Conservation (phyloP, 2,888 invertebrate genomes). For the Mamestra brassicae region DNA sequence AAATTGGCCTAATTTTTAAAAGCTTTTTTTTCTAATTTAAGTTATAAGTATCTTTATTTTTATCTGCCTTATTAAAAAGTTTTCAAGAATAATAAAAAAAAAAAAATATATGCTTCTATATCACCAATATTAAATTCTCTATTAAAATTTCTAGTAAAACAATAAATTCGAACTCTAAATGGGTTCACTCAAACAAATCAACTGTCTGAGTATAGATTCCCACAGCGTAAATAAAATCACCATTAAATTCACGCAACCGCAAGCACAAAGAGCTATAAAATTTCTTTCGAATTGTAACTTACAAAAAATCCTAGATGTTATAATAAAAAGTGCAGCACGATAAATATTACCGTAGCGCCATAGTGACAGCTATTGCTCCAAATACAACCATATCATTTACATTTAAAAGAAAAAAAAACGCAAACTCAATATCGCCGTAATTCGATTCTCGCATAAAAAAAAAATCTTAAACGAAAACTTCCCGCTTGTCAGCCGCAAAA, state of each 20-base stretch:
- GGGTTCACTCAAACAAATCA: constrained; percentile 20
- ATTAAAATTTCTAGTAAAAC: not conserved
- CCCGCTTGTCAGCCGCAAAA: constrained; percentile 73
- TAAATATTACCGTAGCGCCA: constrained; percentile 42
- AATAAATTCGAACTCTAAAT: not conserved
- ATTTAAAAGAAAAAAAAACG: constrained; percentile 59
- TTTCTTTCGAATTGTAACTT: constrained; percentile 35
- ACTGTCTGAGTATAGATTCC: constrained; percentile 34
- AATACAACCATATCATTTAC: constrained; percentile 60
- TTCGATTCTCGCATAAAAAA: constrained; percentile 68
- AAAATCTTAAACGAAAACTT: constrained; percentile 72
- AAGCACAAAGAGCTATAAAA: constrained; percentile 60
- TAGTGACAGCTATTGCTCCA: constrained; percentile 41
- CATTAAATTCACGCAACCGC: constrained; percentile 46
- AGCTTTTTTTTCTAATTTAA: not conserved
- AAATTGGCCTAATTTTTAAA: constrained; percentile 8
- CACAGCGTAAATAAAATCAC: constrained; percentile 48
- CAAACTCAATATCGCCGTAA: constrained; percentile 67
- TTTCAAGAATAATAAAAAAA: not conserved
- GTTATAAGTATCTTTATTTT: not conserved
- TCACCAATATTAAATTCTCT: not conserved
- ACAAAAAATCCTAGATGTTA: constrained; percentile 32
- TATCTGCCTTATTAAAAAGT: not conserved
- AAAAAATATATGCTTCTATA: not conserved
- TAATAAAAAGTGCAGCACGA: constrained; percentile 48